Percentiles rank a stretch among this genome's conserved stretches.
phyloP scores from a whole-genome alignment of 2,888 invertebrate genomes.

The Atrina japonica region DNA sequence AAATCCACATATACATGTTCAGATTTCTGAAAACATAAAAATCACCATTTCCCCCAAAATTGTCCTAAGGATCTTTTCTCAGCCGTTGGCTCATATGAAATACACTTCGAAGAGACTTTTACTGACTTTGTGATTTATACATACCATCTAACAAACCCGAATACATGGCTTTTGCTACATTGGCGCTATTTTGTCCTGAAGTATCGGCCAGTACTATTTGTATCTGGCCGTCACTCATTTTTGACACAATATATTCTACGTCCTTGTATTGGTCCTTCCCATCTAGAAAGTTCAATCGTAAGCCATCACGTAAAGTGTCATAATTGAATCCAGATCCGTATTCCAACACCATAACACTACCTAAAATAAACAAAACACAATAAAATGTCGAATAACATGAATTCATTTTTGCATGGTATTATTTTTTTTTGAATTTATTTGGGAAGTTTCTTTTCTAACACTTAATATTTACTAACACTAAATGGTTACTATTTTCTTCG shows the following conservation, averaged over 20 bases:
- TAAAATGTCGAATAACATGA: not conserved
- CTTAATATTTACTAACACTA: too few relatives aligned
- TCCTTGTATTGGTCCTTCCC: constrained; percentile 44
- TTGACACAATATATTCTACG: constrained; percentile 61
- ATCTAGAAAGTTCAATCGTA: constrained; percentile 58
- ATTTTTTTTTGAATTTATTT: too few relatives aligned
- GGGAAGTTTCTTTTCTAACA: too few relatives aligned
- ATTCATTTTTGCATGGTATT: too few relatives aligned
- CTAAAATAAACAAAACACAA: constrained; percentile 46
- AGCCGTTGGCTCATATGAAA: not conserved
- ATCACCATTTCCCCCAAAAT: too few relatives aligned
- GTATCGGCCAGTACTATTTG: constrained; percentile 66
- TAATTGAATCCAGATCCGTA: constrained; percentile 67
- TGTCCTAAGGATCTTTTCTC: not conserved
- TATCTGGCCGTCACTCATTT: constrained; percentile 59
- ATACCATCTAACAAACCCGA: constrained; percentile 60
- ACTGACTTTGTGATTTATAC: too few relatives aligned
- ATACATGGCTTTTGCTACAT: constrained; percentile 55
- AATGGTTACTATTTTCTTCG: too few relatives aligned
- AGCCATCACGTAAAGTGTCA: constrained; percentile 51
- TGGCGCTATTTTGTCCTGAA: constrained; percentile 52
- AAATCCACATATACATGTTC: too few relatives aligned
- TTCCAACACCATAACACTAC: constrained; percentile 63
- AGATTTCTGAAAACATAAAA: too few relatives aligned
- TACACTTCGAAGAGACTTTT: not conserved